phyloP scores from a whole-genome alignment of 2,888 invertebrate species.

The Chrysomela aeneicollis region DNA sequence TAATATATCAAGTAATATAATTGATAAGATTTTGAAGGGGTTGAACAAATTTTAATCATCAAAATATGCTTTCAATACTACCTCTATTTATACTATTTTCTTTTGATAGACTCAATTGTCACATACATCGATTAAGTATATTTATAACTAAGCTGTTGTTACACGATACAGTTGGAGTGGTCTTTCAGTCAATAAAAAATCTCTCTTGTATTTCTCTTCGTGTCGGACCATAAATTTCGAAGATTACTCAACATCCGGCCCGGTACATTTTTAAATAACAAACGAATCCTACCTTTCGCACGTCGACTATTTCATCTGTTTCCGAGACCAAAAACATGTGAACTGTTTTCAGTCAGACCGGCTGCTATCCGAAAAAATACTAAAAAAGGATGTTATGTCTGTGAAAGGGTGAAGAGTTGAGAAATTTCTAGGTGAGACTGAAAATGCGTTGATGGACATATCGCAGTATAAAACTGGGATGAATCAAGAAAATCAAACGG shows the following conservation, averaged over 20 bases:
- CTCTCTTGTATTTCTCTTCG: constrained; percentile 30
- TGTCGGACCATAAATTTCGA: constrained; percentile 36
- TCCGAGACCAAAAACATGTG: constrained; percentile 38
- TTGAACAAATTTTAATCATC: no score
- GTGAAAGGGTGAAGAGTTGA: constrained; percentile 52
- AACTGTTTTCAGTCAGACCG: constrained; percentile 39
- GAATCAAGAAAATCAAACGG: constrained; percentile 2
- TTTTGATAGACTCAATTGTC: no score
- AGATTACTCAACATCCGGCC: constrained; percentile 42
- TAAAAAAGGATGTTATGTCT: constrained; percentile 56
- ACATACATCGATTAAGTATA: no score
- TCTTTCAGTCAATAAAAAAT: constrained; percentile 26
- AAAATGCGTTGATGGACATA: constrained; percentile 51
- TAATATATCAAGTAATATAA: no score
- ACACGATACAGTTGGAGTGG: constrained; percentile 22
- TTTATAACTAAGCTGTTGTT: not conserved
- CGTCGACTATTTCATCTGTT: constrained; percentile 41
- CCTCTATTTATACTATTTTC: no score
- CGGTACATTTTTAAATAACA: constrained; percentile 39
- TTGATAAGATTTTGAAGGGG: no score
- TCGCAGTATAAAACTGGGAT: constrained; percentile 29
- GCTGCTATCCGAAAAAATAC: constrained; percentile 41
- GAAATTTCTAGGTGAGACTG: constrained; percentile 45
- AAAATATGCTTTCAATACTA: no score
- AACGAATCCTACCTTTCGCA: constrained; percentile 45